These are phyloP conservation scores for Indri indri DNA, from an alignment of 2,113 vertebrate species.

Conservation along the genomic window DNA sequence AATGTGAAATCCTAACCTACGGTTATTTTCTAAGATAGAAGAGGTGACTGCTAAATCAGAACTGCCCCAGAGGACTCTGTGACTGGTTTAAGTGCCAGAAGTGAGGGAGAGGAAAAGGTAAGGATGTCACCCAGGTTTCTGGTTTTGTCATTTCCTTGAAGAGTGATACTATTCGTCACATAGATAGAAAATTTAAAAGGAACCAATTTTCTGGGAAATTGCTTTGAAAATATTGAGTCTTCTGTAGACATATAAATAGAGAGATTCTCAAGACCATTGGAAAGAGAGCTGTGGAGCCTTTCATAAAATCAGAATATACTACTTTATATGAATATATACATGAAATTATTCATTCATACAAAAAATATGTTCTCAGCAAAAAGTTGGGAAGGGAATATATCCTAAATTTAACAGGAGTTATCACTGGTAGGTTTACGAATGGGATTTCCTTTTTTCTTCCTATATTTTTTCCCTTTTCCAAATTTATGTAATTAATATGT, in stretches of 20 bases:
- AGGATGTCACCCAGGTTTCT: not conserved
- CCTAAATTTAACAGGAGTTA: not conserved
- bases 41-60: not conserved
- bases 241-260: not conserved
- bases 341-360: not conserved
- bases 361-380: not conserved
- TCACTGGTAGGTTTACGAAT: not conserved
- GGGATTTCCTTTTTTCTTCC: not conserved
- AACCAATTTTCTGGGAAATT: not conserved
- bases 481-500: not conserved
- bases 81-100: not conserved
- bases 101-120: not conserved
- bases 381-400: not conserved
- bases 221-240: not conserved
- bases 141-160: not conserved
- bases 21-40: not conserved
- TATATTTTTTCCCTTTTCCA: not conserved
- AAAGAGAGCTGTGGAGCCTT: not conserved
- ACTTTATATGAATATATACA: not conserved
- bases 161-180: not conserved
- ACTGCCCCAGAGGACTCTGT: not conserved
- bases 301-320: constrained; percentile 2
- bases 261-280: not conserved
- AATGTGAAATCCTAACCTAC: not conserved
- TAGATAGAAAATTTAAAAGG: not conserved